A percentile compares a stretch with the other conserved stretches of the same genome.
These are phyloP conservation scores for Dryoscopus gambensis DNA, from an alignment of 2,113 vertebrate species.

Conservation along the genomic window DNA sequence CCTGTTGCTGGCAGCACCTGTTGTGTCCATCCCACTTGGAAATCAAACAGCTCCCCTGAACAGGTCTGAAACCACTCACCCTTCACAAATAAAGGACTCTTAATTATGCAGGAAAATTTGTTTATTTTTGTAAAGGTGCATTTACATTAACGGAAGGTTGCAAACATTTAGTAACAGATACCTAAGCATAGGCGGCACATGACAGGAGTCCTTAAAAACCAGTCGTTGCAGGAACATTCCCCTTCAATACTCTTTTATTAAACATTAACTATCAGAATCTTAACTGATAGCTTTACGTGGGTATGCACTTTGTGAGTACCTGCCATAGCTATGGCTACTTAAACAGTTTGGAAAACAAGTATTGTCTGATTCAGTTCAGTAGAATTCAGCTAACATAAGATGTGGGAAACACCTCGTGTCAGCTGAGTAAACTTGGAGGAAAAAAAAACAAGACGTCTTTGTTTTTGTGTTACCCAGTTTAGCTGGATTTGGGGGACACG, in stretches of 20 bases:
- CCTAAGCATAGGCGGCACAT: accelerated
- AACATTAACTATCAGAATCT: conserved; percentile 6
- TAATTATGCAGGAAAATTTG: background rate
- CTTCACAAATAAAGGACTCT: background rate
- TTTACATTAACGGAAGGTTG: background rate
- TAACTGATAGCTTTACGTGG: background rate
- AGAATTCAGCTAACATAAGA: background rate
- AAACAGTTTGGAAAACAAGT: background rate
- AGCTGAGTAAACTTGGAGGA: background rate
- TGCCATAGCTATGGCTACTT: background rate
- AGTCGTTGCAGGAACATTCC: background rate
- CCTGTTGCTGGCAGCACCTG: background rate
- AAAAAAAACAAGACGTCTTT: background rate
- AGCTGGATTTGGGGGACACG: background rate
- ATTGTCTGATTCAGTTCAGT: background rate
- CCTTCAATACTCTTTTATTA: background rate
- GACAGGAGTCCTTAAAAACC: background rate
- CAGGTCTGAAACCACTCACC: background rate
- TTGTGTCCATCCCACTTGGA: background rate
- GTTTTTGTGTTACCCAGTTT: background rate
- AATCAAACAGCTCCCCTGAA: background rate
- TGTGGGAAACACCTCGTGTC: background rate
- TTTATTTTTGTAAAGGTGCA: conserved; percentile 2
- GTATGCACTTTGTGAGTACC: background rate
- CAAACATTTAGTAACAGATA: background rate